Base-by-base conservation (phyloP, 2,797 vertebrate species). In the Rousettus madagascariensis region DNA sequence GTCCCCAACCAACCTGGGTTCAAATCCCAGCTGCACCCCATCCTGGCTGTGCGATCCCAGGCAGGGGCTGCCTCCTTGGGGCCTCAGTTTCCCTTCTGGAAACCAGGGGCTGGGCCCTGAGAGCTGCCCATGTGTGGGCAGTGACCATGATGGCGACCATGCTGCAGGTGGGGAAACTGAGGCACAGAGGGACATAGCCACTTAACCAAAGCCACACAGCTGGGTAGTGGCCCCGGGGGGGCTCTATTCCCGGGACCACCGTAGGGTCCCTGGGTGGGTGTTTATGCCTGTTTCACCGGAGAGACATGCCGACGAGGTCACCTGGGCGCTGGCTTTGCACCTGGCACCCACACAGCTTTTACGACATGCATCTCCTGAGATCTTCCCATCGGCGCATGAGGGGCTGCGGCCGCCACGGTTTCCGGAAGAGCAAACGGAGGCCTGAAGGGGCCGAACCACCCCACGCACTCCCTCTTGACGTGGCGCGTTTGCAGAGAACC, bases 61-160 rank as follows among this genome's bases (percentile, higher is more conserved):
- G 51, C 51, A 26, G 63, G 24, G 28, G 61, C 41, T 53, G 75
- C 41, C 61, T 28, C 5, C 15, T 24, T 33, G 1, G 6, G 77
- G 61, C 36, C 30, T 69, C 71, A 15, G 43, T 55, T 77, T 92
- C 33, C 24, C 69, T 86, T 61, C 77, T 53, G 51, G 59, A 69
- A 75, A 51, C 51, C 51, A 36, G 13, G 6, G 30, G 8, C 46
- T 63, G n/a, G 55, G 24, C 19, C 77, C 71, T 6, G 26, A 66
- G 1, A 22, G 38, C 26, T 10, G 20, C 38, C 30, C 9, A 20
- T 8, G 5, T 2, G 4, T 7, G 16, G 16, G 49, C 1, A 9
- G 19, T 22, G 8, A 43, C 30, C 0, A 2, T 24, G 1, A 11
- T 1, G 8, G 13, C 2, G 0, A 20, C 24, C 1, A 0, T 53